Conservation (phyloP, 2,113 vertebrate genomes). For the zebrafish (Danio rerio) region DNA sequence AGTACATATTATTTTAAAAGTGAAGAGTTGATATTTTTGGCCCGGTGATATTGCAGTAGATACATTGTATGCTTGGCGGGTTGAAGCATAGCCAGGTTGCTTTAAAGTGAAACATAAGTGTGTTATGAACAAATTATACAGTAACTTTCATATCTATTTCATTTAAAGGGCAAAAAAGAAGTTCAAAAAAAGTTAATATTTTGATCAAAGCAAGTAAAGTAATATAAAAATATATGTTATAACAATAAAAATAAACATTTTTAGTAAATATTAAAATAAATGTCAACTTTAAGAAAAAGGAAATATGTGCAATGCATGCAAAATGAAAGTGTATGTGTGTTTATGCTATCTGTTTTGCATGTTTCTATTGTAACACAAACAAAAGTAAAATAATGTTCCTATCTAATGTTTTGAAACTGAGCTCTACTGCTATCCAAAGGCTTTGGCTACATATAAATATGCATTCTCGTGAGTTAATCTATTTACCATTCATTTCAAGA, state of each 20-base stretch:
- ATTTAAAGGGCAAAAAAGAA: neutral
- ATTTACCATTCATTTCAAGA: neutral
- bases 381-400: neutral
- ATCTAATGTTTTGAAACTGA: conserved; percentile 1
- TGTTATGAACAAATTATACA: neutral
- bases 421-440: conserved; percentile 40
- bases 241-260: neutral
- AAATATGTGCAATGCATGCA: neutral
- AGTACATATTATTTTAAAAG: neutral
- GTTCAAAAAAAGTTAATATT: neutral
- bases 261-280: neutral
- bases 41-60: neutral
- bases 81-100: conserved; percentile 1
- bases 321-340: neutral
- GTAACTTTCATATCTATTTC: neutral
- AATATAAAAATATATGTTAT: neutral
- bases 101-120: neutral
- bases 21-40: neutral
- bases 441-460: conserved; percentile 23
- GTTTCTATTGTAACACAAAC: neutral
- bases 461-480: conserved; percentile 10
- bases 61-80: neutral
- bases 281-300: neutral
- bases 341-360: neutral
- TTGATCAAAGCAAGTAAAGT: neutral